Evolutionary conservation across 2,888 invertebrate genomes (phyloP).

Genomic region (Nephrotoma appendiculata): DNA sequence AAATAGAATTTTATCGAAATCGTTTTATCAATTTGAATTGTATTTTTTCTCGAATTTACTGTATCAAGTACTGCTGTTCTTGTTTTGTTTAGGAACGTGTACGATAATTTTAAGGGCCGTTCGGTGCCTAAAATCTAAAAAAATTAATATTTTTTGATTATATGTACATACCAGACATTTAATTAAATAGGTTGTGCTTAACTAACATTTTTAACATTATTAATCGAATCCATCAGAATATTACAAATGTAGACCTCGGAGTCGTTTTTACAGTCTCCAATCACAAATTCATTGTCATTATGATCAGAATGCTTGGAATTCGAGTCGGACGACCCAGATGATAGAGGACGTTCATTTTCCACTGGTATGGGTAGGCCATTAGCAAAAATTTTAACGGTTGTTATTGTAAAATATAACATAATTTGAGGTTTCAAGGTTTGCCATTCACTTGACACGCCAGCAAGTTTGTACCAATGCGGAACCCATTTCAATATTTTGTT

Average conservation of each 20-base stretch:
- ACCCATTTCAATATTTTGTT: conserved; percentile 33
- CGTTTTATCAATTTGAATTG: not conserved
- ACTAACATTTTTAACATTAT: conserved; percentile 12
- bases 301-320: not conserved
- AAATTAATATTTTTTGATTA: not conserved
- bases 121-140: not conserved
- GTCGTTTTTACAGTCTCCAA: not conserved
- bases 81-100: not conserved
- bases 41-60: not conserved
- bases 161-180: not conserved
- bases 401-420: conserved; percentile 41
- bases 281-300: not conserved
- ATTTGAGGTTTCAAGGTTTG: conserved; percentile 46
- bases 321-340: not conserved
- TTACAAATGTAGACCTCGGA: not conserved
- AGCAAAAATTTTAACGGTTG: conserved; percentile 26
- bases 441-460: conserved; percentile 41
- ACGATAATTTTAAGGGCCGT: not conserved
- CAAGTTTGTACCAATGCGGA: conserved; percentile 44
- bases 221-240: not conserved
- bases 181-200: not conserved
- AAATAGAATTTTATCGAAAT: not conserved
- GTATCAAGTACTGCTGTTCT: not conserved
- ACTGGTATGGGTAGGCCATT: conserved; percentile 19
- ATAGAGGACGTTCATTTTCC: not conserved